These are phyloP conservation scores for Caenorhabditis imperialis DNA, from an alignment of 2,888 invertebrate species.

Conservation along the genomic window DNA sequence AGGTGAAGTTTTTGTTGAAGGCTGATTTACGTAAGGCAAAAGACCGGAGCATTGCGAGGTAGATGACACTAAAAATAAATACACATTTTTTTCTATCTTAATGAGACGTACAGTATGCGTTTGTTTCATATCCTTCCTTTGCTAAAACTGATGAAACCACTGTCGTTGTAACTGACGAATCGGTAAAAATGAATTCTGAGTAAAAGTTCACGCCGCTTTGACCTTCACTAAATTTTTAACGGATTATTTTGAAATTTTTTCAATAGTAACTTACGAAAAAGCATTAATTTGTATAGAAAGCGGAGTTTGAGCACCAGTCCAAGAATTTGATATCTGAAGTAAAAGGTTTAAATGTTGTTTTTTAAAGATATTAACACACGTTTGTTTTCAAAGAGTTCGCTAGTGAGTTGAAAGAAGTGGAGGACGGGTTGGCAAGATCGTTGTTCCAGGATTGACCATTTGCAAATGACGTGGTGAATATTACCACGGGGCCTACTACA, in stretches of 20 bases:
- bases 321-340: slow-evolving; percentile 29
- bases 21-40: slow-evolving; percentile 1
- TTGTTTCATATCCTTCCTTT: slow-evolving; percentile 22
- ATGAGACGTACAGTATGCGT: slow-evolving; percentile 16
- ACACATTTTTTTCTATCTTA: background rate
- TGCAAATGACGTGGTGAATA: slow-evolving; percentile 40
- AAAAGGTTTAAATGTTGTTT: background rate
- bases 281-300: slow-evolving; percentile 35
- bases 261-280: slow-evolving; percentile 28
- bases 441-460: slow-evolving; percentile 21
- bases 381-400: slow-evolving; percentile 17
- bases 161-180: slow-evolving; percentile 1
- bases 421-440: slow-evolving; percentile 16
- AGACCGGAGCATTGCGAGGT: slow-evolving; percentile 44
- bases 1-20: background rate
- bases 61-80: slow-evolving; percentile 18
- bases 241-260: background rate
- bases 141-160: slow-evolving; percentile 10
- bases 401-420: slow-evolving; percentile 16
- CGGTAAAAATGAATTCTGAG: slow-evolving; percentile 25
- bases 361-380: background rate
- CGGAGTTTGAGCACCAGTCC: background rate
- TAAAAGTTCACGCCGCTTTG: slow-evolving; percentile 47
- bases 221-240: slow-evolving; percentile 17
- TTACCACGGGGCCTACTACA: slow-evolving; percentile 7